A percentile compares a stretch with the other conserved stretches of the same genome.
Conservation (phyloP, 37 sponge, comb jelly and placozoan genomes). For the Beroe ovata region DNA sequence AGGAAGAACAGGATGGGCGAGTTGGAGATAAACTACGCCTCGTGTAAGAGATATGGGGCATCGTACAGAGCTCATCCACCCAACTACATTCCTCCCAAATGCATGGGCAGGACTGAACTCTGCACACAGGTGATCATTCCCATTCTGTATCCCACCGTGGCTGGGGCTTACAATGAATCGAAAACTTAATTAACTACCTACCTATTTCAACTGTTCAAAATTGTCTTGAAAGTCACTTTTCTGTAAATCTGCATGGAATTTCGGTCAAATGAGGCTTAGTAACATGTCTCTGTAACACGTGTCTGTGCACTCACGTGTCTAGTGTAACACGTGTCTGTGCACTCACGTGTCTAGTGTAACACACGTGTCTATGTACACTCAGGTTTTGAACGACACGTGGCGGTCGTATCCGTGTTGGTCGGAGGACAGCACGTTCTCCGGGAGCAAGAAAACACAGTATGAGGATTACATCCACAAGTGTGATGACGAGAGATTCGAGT, state of each 20-base stretch:
- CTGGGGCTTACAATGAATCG: too few species aligned
- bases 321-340: too few species aligned
- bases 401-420: constrained; percentile 97
- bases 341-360: too few species aligned
- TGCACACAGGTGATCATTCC: constrained; percentile 16
- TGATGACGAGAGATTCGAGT: constrained; percentile 85
- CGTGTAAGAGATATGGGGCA: constrained; percentile 89
- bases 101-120: constrained; percentile 79
- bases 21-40: constrained; percentile 74
- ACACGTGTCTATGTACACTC: too few species aligned
- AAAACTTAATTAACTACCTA: too few species aligned
- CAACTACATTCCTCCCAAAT: constrained; percentile 83
- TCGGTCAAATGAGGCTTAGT: too few species aligned
- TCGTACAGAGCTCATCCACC: constrained; percentile 90
- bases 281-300: too few species aligned
- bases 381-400: constrained; percentile 94
- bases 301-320: too few species aligned
- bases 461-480: constrained; percentile 94
- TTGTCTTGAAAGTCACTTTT: too few species aligned
- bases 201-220: too few species aligned
- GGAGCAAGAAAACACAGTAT: constrained; percentile 89
- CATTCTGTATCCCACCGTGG: too few species aligned
- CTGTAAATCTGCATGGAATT: too few species aligned
- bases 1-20: constrained; percentile 42
- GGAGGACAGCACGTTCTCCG: constrained; percentile 88